Evolutionary conservation across 1,140 invertebrate genomes (phyloP).

Genomic region (Ridgeia piscesae): DNA sequence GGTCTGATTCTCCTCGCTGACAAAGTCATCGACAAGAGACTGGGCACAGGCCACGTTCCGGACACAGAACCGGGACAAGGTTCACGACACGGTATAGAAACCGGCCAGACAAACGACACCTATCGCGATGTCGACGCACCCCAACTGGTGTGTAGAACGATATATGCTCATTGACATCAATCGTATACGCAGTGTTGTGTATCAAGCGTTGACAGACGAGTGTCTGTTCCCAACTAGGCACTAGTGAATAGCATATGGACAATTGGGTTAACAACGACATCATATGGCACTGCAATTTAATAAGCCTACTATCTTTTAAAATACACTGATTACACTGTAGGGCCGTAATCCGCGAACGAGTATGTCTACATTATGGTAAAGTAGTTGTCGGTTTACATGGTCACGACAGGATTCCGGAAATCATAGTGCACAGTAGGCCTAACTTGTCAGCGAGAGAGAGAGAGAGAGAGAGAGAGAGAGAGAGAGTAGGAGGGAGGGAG

Average conservation of each 20-base stretch:
- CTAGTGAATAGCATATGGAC: not conserved
- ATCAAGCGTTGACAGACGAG: not conserved
- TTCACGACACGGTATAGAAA: not conserved
- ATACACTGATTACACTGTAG: too few species aligned
- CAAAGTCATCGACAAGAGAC: slow-evolving; percentile 41
- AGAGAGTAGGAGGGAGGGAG: too few species aligned
- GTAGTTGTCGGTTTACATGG: too few species aligned
- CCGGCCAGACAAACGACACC: not conserved
- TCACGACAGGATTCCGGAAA: too few species aligned
- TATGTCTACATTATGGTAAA: too few species aligned
- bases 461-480: too few species aligned
- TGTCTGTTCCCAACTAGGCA: not conserved
- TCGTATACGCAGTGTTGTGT: not conserved
- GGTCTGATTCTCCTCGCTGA: slow-evolving; percentile 49
- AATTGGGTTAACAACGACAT: not conserved
- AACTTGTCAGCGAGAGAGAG: too few species aligned
- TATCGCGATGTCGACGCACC: not conserved
- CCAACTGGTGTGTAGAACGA: not conserved
- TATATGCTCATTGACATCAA: not conserved
- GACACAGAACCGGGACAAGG: not conserved
- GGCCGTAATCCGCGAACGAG: too few species aligned
- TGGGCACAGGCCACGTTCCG: slow-evolving; percentile 44
- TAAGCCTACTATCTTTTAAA: too few species aligned
- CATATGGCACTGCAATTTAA: not conserved
- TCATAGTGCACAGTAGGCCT: too few species aligned